These are phyloP conservation scores for Trichonephila clavipes DNA, from an alignment of 1,140 invertebrate species.

Conservation along the genomic window DNA sequence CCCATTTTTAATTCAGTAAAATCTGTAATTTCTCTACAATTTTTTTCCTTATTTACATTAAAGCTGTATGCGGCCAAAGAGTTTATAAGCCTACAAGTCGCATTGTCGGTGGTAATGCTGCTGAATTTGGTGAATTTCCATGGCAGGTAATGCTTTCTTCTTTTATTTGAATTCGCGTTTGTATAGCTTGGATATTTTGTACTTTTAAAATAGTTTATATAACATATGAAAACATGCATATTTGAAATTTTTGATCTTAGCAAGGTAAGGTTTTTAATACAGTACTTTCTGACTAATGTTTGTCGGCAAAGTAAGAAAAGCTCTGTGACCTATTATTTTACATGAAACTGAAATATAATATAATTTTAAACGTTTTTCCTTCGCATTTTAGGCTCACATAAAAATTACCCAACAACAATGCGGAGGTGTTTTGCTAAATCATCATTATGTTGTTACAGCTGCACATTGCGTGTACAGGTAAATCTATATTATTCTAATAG, in stretches of 20 bases:
- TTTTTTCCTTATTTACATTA: background rate
- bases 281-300: no score
- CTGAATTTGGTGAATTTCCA: conserved; percentile 93
- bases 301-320: no score
- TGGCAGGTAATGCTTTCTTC: conserved; percentile 88
- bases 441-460: conserved; percentile 83
- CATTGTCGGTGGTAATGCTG: conserved; percentile 94
- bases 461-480: conserved; percentile 82
- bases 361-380: background rate
- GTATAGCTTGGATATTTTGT: no score
- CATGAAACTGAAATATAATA: no score
- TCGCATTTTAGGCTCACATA: conserved; percentile 86
- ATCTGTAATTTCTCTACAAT: background rate
- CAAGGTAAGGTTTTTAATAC: no score
- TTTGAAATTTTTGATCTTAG: no score
- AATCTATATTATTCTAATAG: background rate
- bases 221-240: no score
- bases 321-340: no score
- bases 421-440: conserved; percentile 83
- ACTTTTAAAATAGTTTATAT: no score
- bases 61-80: conserved; percentile 77
- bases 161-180: background rate
- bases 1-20: no score
- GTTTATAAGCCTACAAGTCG: conserved; percentile 81
- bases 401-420: conserved; percentile 89